Conservation (phyloP, 2,888 invertebrate genomes). For the Dendrolimus pini region DNA sequence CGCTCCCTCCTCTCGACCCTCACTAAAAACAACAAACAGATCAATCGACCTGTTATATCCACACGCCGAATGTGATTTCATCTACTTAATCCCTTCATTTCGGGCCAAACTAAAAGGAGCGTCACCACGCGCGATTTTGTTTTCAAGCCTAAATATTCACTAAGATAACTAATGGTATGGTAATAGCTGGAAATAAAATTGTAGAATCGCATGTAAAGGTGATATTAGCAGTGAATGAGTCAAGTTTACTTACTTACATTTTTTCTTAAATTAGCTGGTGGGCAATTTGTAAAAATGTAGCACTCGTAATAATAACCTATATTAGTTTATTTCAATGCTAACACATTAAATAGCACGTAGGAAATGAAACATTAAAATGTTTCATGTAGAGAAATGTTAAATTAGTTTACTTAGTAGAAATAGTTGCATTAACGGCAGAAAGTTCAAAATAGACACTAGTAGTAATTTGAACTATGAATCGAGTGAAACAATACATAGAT, state of each 20-base stretch:
- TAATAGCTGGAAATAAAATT: conserved; percentile 70
- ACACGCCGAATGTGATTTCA: conserved; percentile 36
- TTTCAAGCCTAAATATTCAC: conserved; percentile 62
- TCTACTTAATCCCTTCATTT: not conserved
- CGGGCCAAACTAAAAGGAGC: conserved; percentile 31
- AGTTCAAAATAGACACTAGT: not conserved
- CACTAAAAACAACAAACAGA: conserved; percentile 72
- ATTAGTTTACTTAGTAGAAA: not conserved
- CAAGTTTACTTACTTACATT: conserved; percentile 49
- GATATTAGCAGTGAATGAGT: conserved; percentile 64
- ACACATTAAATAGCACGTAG: conserved; percentile 1
- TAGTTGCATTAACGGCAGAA: not conserved
- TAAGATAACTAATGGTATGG: conserved; percentile 60
- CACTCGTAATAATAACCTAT: conserved; percentile 26
- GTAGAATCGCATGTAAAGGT: conserved; percentile 69
- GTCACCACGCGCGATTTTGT: conserved; percentile 52
- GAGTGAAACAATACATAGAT: not conserved
- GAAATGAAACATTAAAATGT: not conserved
- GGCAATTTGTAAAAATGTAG: conserved; percentile 41
- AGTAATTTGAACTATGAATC: not conserved
- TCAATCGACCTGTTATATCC: conserved; percentile 61
- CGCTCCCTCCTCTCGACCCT: conserved; percentile 59
- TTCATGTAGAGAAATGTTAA: not conserved
- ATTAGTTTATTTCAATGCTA: conserved; percentile 13
- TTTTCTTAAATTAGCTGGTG: conserved; percentile 49